Base-by-base conservation (phyloP, 2,113 vertebrate genomes). In the Cisticola juncidis region DNA sequence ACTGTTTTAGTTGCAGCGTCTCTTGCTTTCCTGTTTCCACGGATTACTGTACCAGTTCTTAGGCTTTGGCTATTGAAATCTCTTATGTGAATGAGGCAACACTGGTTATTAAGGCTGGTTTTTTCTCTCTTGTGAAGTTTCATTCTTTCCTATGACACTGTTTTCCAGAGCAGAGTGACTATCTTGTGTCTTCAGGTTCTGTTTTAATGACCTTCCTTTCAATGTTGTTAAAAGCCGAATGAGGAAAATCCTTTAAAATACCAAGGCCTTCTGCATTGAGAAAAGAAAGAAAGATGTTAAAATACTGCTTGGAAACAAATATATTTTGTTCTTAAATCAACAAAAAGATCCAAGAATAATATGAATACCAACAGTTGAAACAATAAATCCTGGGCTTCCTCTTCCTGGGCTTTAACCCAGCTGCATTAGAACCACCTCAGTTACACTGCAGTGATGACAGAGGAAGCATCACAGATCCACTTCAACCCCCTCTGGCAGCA, bases 111-210 rank as follows among this genome's bases (percentile, higher is more conserved):
- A 99, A 99, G 99, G 99, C 99, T 99, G 98, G 83, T 96, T 88
- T 98, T 86, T 97, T 97, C 97, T 98, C 98, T 98, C 98, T 97
- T 97, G 97, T 98, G 98, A 97, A 98, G 98, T 97, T 98, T 98
- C 98, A 97, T 98, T 97, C 95, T 98, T 98, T 97, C 95, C 97
- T 97, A 79, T 86, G 97, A 97, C 94, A 97, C 97, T 96, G 57
- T 98, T 98, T 96, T 98, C 98, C 98, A 97, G 94, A 97, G 91
- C 96, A 95, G 86, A 95, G 96, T 81, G 97, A 98, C 99, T 99
- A 99, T 99, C 99, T 99, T 96, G 99, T 98, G 96, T 99, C 99
- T 97, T 99, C 99, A 21, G 99, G 99, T 95, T 99, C 99, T 96
- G 99, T 98, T 98, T 99, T 99, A 97, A 99, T 99, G 94, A 98